Conservation (phyloP, 1,140 invertebrate species). For the Daktulosphaira vitifoliae region DNA sequence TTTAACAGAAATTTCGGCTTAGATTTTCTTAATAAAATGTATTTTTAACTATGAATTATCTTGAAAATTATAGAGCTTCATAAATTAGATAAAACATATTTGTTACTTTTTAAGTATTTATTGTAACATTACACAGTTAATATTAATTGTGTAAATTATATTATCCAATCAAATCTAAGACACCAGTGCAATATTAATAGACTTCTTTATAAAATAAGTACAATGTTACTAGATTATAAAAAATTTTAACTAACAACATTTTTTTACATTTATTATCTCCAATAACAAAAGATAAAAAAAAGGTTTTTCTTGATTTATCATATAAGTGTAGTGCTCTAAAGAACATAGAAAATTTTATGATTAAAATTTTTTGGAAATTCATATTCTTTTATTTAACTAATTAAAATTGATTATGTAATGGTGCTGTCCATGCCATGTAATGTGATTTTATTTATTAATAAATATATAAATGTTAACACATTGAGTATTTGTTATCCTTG, state of each 20-base stretch:
- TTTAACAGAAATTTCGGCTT: conserved; percentile 27
- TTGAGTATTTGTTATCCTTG: too few relatives aligned
- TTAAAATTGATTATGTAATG: conserved; percentile 19
- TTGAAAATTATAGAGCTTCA: conserved; percentile 6
- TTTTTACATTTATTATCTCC: too few relatives aligned
- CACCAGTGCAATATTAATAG: too few relatives aligned
- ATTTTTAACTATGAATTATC: background rate
- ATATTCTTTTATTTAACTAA: conserved; percentile 6
- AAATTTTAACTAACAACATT: too few relatives aligned
- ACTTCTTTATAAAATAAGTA: too few relatives aligned
- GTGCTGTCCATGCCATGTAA: conserved; percentile 23
- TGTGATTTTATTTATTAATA: conserved; percentile 27
- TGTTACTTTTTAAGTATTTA: conserved; percentile 18
- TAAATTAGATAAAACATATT: background rate
- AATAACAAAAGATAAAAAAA: too few relatives aligned
- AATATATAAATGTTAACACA: too few relatives aligned
- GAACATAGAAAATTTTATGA: too few relatives aligned
- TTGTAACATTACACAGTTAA: conserved; percentile 13
- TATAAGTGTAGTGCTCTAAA: too few relatives aligned
- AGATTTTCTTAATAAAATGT: conserved; percentile 8
- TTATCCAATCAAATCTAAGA: background rate
- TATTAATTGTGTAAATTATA: conserved; percentile 1
- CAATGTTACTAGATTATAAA: too few relatives aligned
- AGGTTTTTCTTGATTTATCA: too few relatives aligned
- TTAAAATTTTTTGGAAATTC: too few relatives aligned